Percentiles rank a stretch among this genome's conserved stretches.
phyloP scores from a whole-genome alignment of 2,113 vertebrate species.

The Pipa parva region DNA sequence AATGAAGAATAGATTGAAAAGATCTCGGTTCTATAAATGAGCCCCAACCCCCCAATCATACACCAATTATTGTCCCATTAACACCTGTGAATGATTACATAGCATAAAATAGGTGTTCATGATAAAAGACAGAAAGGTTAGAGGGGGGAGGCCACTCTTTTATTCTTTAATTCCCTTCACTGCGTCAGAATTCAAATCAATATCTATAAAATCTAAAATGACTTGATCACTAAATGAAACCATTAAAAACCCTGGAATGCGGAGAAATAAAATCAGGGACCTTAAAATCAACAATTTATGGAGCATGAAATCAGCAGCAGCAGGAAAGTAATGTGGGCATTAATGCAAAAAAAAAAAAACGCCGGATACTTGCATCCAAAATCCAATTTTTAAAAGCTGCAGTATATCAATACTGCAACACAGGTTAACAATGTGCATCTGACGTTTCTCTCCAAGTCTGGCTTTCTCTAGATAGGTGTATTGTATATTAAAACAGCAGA shows the following conservation, averaged over 20 bases:
- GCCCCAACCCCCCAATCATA: conserved; percentile 19
- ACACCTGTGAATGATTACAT: conserved; percentile 39
- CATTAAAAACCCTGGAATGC: conserved; percentile 28
- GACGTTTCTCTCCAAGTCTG: background rate
- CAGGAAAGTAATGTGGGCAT: conserved; percentile 36
- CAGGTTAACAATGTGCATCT: background rate
- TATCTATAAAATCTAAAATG: conserved; percentile 41
- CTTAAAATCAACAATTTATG: conserved; percentile 42
- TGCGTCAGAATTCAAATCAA: conserved; percentile 39
- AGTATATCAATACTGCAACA: background rate
- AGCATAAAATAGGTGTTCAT: conserved; percentile 24
- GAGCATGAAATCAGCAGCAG: conserved; percentile 43
- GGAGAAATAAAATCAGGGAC: conserved; percentile 38
- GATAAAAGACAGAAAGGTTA: background rate
- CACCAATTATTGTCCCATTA: conserved; percentile 41
- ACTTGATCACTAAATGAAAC: conserved; percentile 41
- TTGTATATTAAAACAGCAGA: background rate
- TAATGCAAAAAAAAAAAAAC: conserved; percentile 43
- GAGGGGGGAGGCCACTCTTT: background rate
- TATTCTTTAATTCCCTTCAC: conserved; percentile 25
- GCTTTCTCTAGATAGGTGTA: background rate
- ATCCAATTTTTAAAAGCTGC: conserved; percentile 27
- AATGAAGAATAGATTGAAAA: conserved; percentile 33
- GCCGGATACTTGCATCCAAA: conserved; percentile 28
- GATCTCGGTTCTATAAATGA: conserved; percentile 32